Conservation (phyloP, 2,113 vertebrate species). For the Amphilophus citrinellus region DNA sequence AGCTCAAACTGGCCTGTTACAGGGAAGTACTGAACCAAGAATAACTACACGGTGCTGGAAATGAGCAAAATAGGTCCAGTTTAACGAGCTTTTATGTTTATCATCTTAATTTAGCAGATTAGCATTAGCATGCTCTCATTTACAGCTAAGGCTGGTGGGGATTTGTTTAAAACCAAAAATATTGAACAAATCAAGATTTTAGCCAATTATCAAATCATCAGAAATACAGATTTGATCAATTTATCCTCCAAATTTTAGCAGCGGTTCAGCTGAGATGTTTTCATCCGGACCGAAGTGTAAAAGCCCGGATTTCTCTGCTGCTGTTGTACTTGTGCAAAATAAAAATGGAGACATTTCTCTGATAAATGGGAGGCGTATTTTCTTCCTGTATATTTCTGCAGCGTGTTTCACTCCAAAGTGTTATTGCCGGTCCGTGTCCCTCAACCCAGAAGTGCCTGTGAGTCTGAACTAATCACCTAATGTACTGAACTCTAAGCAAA, state of each 20-base stretch:
- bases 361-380: not conserved
- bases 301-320: not conserved
- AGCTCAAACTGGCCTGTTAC: not conserved
- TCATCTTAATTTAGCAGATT: not conserved
- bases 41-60: not conserved
- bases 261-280: not conserved
- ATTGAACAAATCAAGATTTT: not conserved
- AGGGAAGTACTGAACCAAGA: not conserved
- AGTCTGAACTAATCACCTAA: conserved; percentile 65
- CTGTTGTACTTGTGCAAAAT: not conserved
- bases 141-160: not conserved
- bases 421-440: not conserved
- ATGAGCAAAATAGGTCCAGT: not conserved
- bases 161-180: not conserved
- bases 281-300: not conserved
- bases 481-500: conserved; percentile 49
- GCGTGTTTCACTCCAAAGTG: not conserved
- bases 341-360: not conserved
- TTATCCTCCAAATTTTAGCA: not conserved
- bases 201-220: not conserved
- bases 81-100: not conserved
- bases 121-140: not conserved
- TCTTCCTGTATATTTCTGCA: not conserved
- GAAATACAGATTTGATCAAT: not conserved
- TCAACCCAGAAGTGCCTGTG: conserved; percentile 35